These are phyloP conservation scores for Nycticryphes semicollaris DNA, from an alignment of 2,113 vertebrate species.

Conservation along the genomic window DNA sequence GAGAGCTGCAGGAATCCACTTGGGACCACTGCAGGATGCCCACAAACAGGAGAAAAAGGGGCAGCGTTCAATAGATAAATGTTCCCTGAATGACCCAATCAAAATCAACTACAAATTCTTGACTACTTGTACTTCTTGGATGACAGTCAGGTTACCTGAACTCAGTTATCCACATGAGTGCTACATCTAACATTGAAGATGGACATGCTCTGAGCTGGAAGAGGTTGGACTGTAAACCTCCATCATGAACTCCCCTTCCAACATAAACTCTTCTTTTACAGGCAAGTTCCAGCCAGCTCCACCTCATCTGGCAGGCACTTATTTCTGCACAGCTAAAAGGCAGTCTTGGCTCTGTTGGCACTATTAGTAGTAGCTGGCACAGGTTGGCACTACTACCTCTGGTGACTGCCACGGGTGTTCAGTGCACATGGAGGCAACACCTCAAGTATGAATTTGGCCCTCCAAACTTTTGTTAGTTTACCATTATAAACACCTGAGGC, in stretches of 20 bases:
- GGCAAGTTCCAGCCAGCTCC: not conserved
- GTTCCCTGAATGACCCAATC: not conserved
- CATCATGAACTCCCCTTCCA: not conserved
- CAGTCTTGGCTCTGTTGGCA: not conserved
- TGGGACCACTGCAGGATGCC: not conserved
- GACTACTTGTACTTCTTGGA: accelerated
- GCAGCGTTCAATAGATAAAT: not conserved
- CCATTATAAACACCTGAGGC: not conserved
- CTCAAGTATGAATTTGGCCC: not conserved
- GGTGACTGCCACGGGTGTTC: not conserved
- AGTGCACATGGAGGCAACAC: not conserved
- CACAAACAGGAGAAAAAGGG: not conserved
- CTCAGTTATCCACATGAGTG: not conserved
- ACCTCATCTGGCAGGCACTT: not conserved
- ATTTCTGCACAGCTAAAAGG: not conserved
- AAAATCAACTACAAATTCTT: not conserved
- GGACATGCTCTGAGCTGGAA: not conserved
- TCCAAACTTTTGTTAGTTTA: not conserved
- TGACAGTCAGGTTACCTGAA: not conserved
- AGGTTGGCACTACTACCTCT: not conserved
- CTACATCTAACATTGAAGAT: not conserved
- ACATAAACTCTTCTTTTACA: not conserved
- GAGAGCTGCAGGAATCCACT: not conserved
- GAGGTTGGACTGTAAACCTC: not conserved
- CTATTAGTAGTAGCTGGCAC: not conserved